Evolutionary conservation across 1,140 invertebrate genomes (phyloP), one percentile per base, ranked within the genome.

Genomic region (Melipona quadrifasciata): DNA sequence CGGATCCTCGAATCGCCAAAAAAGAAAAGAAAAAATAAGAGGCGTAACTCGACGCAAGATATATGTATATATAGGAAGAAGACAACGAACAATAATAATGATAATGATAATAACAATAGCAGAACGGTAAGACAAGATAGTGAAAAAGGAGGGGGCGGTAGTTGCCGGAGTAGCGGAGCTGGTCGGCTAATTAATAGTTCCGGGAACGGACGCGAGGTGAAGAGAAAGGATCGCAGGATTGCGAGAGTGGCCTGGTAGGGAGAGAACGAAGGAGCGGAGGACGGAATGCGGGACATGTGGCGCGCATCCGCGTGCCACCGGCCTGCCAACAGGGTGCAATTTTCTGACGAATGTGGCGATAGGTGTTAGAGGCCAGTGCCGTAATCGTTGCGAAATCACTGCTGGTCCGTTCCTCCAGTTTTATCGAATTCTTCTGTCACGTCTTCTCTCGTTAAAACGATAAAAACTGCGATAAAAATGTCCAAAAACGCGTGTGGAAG

Each of bases 231-330:
- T 72, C 31, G 78, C 68, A 87, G 75, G 85, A 81, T 68, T 39
- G 79, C 89, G 78, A 82, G 39, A 47, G 8, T 0, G 39, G 39
- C 0, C 39, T 8, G 39, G 8, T 6, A 47, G 39, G 39, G 39
- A 8, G 39, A 10, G 39, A 47, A 19, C 39, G 86, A 61, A 78
- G 72, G 90, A 79, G 86, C 27, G 55, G 19, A 61, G 39, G 31
- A 57, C 31, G 71, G 79, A 91, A 92, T 92, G 91, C 89, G 82
- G 86, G 87, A 93, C 92, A 93, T 92, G 89, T 92, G 93, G 85
- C 89, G 82, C 85, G 90, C 92, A 92, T 92, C 87, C 91, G 90
- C 73, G 80, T 87, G 72, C 64, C 71, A 64, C 19, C 17, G 57
- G 65, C 21, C 51, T 72, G 72, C 87, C 78, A 75, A 86, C 74